phyloP scores from a whole-genome alignment of 1,140 invertebrate genomes.

The Odontomachus brunneus region DNA sequence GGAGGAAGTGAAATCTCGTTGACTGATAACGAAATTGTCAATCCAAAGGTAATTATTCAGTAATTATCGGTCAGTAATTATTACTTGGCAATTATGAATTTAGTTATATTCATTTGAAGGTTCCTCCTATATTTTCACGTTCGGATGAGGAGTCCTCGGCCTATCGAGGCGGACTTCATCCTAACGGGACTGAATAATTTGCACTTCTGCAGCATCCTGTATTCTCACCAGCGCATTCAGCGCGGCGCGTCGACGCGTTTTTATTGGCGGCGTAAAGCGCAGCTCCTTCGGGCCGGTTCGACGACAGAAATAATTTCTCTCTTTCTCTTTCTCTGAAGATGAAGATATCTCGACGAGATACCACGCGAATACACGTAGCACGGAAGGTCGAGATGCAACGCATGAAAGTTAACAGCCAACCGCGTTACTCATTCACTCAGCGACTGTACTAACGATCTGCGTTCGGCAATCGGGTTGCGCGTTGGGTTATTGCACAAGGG shows the following conservation, averaged over 20 bases:
- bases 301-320: conserved; percentile 6
- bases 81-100: no score
- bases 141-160: not conserved
- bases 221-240: not conserved
- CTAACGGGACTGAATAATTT: not conserved
- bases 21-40: no score
- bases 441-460: not conserved
- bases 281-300: not conserved
- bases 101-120: no score
- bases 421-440: conserved; percentile 16
- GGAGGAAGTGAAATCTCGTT: no score
- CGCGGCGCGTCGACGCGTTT: not conserved
- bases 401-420: conserved; percentile 6
- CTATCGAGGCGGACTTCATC: not conserved
- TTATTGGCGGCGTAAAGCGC: not conserved
- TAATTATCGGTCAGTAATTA: no score
- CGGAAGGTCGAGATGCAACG: conserved; percentile 5
- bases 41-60: no score
- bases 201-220: not conserved
- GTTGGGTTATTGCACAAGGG: conserved; percentile 28
- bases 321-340: conserved; percentile 10
- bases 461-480: conserved; percentile 14
- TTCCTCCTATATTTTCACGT: no score
- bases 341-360: not conserved
- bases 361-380: not conserved